These are phyloP conservation scores for Holotrichia oblita DNA, from an alignment of 1,140 invertebrate species.

Conservation along the genomic window DNA sequence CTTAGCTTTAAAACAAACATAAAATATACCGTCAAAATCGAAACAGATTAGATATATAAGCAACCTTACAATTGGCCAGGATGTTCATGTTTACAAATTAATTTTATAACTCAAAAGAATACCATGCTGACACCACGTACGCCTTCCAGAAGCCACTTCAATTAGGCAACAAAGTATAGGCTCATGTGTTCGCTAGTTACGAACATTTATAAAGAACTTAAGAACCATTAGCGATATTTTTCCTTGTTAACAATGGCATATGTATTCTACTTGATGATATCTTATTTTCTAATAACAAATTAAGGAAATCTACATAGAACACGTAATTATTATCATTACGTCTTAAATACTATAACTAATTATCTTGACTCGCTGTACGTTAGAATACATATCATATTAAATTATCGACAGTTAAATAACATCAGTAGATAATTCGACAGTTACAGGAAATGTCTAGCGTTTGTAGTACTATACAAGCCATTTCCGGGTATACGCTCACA, in stretches of 20 bases:
- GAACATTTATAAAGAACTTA: not conserved
- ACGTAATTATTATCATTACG: not conserved
- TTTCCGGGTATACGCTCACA: constrained; percentile 4
- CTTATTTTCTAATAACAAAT: constrained; percentile 7
- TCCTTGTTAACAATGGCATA: not conserved
- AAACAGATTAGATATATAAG: no score
- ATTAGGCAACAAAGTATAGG: not conserved
- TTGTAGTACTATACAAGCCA: not conserved
- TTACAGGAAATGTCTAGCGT: constrained; percentile 16
- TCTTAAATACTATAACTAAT: constrained; percentile 19
- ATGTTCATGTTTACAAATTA: no score
- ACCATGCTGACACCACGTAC: no score
- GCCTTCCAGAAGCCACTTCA: not conserved
- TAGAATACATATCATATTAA: constrained; percentile 2
- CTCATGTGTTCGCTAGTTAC: not conserved
- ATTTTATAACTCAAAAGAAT: no score
- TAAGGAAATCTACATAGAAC: not conserved
- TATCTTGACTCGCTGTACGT: not conserved
- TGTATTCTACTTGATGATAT: not conserved
- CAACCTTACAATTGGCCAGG: no score
- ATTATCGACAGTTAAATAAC: constrained; percentile 6
- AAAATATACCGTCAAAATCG: no score
- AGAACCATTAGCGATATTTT: not conserved
- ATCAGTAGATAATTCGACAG: constrained; percentile 18
- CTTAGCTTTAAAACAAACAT: no score